Conservation (phyloP, 2,113 vertebrate species). For the Tapirus terrestris region DNA sequence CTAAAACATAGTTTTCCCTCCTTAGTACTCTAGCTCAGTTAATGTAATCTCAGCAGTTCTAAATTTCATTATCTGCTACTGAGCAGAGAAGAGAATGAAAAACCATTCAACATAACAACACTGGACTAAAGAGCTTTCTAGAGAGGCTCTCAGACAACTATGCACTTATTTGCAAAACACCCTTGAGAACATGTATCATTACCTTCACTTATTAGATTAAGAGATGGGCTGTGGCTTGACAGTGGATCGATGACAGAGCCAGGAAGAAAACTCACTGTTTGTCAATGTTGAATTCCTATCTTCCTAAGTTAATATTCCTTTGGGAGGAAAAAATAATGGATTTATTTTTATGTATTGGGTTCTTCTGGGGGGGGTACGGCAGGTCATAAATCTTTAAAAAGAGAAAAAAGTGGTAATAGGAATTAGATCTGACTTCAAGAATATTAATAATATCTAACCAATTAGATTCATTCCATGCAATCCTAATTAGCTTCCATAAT, state of each 20-base stretch:
- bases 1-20: background rate
- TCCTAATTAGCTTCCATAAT: conserved; percentile 26
- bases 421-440: conserved; percentile 7
- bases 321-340: conserved; percentile 21
- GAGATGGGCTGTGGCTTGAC: conserved; percentile 12
- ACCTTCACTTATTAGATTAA: conserved; percentile 40
- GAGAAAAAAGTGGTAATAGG: background rate
- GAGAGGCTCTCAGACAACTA: background rate
- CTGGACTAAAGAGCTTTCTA: background rate
- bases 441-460: conserved; percentile 9
- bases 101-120: background rate
- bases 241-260: background rate
- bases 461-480: background rate
- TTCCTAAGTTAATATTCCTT: conserved; percentile 52
- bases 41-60: background rate
- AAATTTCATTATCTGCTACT: conserved; percentile 2
- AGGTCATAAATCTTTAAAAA: conserved; percentile 31
- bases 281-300: background rate
- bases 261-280: conserved; percentile 40
- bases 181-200: conserved; percentile 6
- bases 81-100: conserved; percentile 38
- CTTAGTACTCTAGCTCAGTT: background rate
- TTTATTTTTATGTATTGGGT: background rate
- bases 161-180: background rate
- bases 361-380: background rate